Evolutionary conservation across 1,140 invertebrate genomes (phyloP).

Genomic region (Bombus pascuorum): DNA sequence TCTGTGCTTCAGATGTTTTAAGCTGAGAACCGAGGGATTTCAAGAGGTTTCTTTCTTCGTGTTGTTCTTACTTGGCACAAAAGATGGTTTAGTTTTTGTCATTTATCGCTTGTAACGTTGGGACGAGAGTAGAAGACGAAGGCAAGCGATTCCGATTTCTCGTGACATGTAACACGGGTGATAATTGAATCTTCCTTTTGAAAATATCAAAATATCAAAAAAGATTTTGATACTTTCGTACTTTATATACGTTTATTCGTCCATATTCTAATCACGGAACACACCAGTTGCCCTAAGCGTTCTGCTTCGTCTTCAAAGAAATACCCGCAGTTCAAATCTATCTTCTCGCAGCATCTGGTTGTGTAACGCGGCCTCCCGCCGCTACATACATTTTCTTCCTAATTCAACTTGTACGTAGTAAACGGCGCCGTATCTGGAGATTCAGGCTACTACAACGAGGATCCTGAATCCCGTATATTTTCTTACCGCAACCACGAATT

Average conservation of each 20-base stretch:
- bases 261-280: no score
- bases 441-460: background rate
- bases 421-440: background rate
- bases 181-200: background rate
- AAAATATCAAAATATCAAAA: background rate
- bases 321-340: background rate
- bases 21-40: background rate
- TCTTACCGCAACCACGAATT: slow-evolving; percentile 69
- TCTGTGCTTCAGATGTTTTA: background rate
- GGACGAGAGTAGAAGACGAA: background rate
- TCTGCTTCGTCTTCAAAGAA: background rate
- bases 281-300: background rate
- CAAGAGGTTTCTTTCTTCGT: background rate
- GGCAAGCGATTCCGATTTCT: background rate
- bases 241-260: background rate
- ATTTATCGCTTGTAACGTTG: background rate
- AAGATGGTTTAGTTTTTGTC: background rate
- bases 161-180: background rate
- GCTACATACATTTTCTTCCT: slow-evolving; percentile 30
- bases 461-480: slow-evolving; percentile 55
- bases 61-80: background rate
- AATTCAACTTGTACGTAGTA: slow-evolving; percentile 14
- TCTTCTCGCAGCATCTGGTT: no score
- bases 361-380: background rate
- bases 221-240: fast-evolving